Evolutionary conservation across 2,797 vertebrate species (phyloP).

Genomic region (Pelodytes ibericus): DNA sequence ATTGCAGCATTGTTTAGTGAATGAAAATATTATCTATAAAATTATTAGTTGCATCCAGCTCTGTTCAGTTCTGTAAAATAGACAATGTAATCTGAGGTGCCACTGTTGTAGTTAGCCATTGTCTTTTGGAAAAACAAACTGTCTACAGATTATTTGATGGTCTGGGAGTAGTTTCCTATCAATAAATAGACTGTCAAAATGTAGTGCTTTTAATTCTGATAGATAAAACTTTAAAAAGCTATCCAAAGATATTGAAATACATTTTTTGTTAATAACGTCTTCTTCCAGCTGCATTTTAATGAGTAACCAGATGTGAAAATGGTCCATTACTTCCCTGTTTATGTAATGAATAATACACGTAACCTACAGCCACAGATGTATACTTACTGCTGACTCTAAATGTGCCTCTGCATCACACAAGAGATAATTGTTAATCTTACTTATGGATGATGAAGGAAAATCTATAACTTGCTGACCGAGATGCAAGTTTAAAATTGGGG

Average conservation of each 20-base stretch:
- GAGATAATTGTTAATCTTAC: constrained; percentile 14
- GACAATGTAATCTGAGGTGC: no score
- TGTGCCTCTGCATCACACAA: constrained; percentile 1
- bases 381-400: background rate
- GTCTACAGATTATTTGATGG: no score
- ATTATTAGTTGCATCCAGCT: no score
- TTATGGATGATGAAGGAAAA: constrained; percentile 18
- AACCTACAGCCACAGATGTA: background rate
- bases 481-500: constrained; percentile 4
- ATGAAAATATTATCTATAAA: no score
- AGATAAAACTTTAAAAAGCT: background rate
- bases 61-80: no score
- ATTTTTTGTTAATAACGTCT: constrained; percentile 2
- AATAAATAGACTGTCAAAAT: no score
- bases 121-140: no score
- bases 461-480: constrained; percentile 6
- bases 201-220: no score
- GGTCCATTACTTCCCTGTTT: background rate
- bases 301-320: background rate
- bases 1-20: no score
- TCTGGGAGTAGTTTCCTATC: no score
- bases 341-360: constrained; percentile 5
- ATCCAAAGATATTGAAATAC: background rate
- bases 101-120: no score
- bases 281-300: background rate